A percentile compares a stretch with the other conserved stretches of the same genome.
Conservation (phyloP, 2,888 invertebrate species). For the Caenorhabditis doughertyi region DNA sequence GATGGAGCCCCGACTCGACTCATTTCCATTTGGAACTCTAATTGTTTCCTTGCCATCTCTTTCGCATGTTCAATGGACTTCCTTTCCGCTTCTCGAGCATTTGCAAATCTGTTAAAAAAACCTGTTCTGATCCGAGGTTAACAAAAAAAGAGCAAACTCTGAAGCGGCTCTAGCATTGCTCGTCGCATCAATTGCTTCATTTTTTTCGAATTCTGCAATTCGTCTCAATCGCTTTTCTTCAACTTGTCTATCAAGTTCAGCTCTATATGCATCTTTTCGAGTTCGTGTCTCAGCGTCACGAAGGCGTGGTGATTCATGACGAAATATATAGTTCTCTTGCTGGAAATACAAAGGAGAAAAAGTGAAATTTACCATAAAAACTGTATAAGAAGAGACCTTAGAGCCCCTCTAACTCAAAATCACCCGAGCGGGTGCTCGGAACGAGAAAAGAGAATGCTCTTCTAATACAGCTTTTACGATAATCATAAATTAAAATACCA, state of each 20-base stretch:
- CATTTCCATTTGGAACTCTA: conserved; percentile 73
- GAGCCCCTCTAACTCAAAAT: no score
- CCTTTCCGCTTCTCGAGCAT: conserved; percentile 61
- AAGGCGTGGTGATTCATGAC: conserved; percentile 60
- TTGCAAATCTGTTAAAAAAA: conserved; percentile 65
- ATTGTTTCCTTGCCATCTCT: conserved; percentile 65
- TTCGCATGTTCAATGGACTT: conserved; percentile 63
- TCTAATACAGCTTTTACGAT: no score
- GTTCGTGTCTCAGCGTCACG: conserved; percentile 48
- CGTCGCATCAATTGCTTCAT: conserved; percentile 69
- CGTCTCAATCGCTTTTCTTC: conserved; percentile 65
- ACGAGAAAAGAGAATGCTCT: no score
- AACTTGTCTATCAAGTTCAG: conserved; percentile 68
- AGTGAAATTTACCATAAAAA: no score
- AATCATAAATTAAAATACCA: no score
- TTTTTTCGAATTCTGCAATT: conserved; percentile 64
- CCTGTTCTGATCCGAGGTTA: background rate
- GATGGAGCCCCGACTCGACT: conserved; percentile 52
- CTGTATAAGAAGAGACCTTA: no score
- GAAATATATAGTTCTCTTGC: conserved; percentile 71
- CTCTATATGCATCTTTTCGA: conserved; percentile 62
- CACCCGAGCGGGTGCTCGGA: no score
- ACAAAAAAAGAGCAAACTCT: conserved; percentile 46
- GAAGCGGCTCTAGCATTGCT: conserved; percentile 70
- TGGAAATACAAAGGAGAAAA: conserved; percentile 20